Conservation (phyloP, 1,140 invertebrate species). For the Streblospio benedicti region DNA sequence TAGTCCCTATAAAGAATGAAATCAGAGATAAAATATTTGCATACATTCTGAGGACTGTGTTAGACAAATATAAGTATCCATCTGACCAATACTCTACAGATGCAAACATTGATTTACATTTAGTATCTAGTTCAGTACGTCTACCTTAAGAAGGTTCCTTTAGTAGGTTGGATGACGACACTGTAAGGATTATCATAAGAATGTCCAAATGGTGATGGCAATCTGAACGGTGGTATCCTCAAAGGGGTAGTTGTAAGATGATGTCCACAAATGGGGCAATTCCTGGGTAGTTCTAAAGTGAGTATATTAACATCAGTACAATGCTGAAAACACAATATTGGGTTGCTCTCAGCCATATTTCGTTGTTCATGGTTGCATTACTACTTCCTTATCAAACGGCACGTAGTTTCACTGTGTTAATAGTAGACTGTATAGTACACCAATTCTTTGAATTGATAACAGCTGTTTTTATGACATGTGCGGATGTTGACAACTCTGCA, state of each 20-base stretch:
- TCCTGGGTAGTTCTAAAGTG: neutral
- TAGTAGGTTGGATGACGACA: neutral
- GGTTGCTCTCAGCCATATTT: no score
- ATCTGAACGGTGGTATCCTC: neutral
- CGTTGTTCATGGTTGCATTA: no score
- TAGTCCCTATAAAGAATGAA: neutral
- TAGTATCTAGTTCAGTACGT: neutral
- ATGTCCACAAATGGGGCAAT: neutral
- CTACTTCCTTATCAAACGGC: no score
- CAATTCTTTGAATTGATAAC: no score
- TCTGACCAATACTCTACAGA: neutral
- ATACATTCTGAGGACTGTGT: no score
- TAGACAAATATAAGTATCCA: neutral
- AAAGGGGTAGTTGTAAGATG: neutral
- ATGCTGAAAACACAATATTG: constrained; percentile 2
- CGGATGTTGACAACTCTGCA: no score
- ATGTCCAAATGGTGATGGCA: neutral
- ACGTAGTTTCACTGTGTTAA: no score
- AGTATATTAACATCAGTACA: neutral
- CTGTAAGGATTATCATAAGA: neutral
- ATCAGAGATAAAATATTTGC: no score
- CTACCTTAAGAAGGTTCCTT: neutral
- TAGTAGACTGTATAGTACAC: no score
- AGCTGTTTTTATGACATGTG: no score
- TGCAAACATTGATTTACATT: neutral